Evolutionary conservation across 1,140 invertebrate species (phyloP).

Genomic region (Eumeta japonica): DNA sequence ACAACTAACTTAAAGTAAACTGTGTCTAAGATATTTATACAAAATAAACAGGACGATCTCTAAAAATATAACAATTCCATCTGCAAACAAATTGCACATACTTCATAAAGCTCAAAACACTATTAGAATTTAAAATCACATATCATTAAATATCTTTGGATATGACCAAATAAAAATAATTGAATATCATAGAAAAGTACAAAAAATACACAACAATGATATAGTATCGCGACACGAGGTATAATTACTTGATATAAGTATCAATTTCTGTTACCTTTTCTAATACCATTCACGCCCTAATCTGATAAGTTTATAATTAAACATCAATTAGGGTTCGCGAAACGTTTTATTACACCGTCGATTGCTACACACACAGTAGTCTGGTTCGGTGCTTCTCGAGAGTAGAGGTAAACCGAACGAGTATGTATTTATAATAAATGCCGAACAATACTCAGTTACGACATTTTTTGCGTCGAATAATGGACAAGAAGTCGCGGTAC

Average conservation of each 20-base stretch:
- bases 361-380: too few relatives aligned
- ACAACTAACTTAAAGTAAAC: constrained; percentile 3
- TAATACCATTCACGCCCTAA: not conserved
- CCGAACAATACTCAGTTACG: too few relatives aligned
- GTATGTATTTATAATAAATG: too few relatives aligned
- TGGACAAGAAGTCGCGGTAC: not conserved
- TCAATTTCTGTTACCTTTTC: not conserved
- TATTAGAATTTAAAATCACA: constrained; percentile 50
- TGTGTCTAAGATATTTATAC: constrained; percentile 15
- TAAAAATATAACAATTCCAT: constrained; percentile 35
- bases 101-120: constrained; percentile 48
- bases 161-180: constrained; percentile 50
- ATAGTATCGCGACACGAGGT: not conserved
- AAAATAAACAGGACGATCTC: constrained; percentile 32
- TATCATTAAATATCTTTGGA: constrained; percentile 56
- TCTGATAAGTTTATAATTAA: not conserved
- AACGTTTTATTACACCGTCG: constrained; percentile 1
- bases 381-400: too few relatives aligned
- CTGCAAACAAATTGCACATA: constrained; percentile 35
- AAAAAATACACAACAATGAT: constrained; percentile 50
- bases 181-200: constrained; percentile 49
- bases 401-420: too few relatives aligned
- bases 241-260: not conserved
- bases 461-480: too few relatives aligned
- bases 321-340: not conserved